Base-by-base conservation (phyloP, 2,113 vertebrate genomes). In the Platysteira castanea region DNA sequence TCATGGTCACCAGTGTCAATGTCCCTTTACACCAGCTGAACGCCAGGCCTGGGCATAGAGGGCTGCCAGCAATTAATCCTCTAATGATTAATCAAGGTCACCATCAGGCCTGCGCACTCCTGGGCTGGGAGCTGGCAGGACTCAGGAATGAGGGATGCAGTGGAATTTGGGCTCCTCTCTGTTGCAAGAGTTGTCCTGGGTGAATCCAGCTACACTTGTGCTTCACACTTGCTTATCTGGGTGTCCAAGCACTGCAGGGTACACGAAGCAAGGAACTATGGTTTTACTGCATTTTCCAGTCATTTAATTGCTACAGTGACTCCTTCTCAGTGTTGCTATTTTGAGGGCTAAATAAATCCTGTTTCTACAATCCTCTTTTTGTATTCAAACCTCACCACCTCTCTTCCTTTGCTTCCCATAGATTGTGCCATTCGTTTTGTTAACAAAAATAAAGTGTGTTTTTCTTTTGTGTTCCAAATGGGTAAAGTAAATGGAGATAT, bases 51-150 rank as follows among this genome's bases (percentile, higher is more conserved):
- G 59, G 52, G 35, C 59, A 35, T 15, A 46, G 53, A 73, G 61
- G 41, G 27, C 71, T 68, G 28, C 60, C 60, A 90, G 44, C 52
- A 86, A 56, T 81, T 65, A 75, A 42, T 89, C 49, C n/a, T 74
- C 47, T 86, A 88, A 86, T 96, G 52, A 78, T 93, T 94, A 94
- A 93, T 89, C 83, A 84, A 78, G 83, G 68, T 52, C 26, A 74
- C 59, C 42, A 50, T 64, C 52, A 70, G 93, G 46, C 42, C 75
- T 71, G 23, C 11, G n/a, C 22, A 8, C 12, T 54, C 20, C 50
- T 47, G 67, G 13, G 64, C 37, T 53, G 61, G 60, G 61, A 61
- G 53, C 41, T 60, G 44, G 65, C 54, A 60, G 78, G 46, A 70
- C 64, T n/a, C 1, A 0, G 39, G 42, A 64, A 33, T 4, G 9